Base-by-base conservation (phyloP, 2,888 invertebrate species). In the Lepeophtheirus nordmannii region DNA sequence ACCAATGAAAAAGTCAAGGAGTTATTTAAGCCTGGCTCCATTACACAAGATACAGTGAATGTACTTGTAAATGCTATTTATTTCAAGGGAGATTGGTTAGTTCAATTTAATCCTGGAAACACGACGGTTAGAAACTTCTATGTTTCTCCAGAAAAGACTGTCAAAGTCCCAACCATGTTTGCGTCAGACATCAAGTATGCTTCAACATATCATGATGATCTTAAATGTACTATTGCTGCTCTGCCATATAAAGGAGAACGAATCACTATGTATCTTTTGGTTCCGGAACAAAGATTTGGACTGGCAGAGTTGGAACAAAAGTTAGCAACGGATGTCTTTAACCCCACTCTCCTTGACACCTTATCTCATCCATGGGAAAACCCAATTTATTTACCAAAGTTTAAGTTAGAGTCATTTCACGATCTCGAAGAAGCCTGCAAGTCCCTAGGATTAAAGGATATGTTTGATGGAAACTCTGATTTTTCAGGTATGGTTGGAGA, bases 31-130 rank as follows among this genome's bases (percentile, higher is more conserved):
- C 69, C 66, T 70, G 77, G 82, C 78, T 69, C 77, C 79, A 73
- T 89, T 0, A 72, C 77, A 72, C 61, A 65, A 0, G 72, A 76
- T 0, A 86, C 87, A 1, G 79, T 83, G 63, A 75, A 88, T 67
- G 83, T 90, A 2, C 79, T 91, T 8, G 81, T 89, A 2, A 91
- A 89, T 74, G 89, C 89, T 0, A 81, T 91, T 17, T 89, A 89
- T 74, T 91, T 91, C 76, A 89, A 89, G 79, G 86, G 85, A 3
- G 78, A 80, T 41, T 91, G 90, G 89, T 75, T 77, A 58, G 74
- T 79, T 23, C 83, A 85, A 72, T 92, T 46, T 74, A 81, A 84
- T 39, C 77, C 80, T 0, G 80, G 82, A 22, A 78, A 82, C 63
- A 89, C 89, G 0, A 82, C 80, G 73, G 82, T 82, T 68, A 85